Conservation (phyloP, 2,113 vertebrate species). For the Serilophus lunatus region DNA sequence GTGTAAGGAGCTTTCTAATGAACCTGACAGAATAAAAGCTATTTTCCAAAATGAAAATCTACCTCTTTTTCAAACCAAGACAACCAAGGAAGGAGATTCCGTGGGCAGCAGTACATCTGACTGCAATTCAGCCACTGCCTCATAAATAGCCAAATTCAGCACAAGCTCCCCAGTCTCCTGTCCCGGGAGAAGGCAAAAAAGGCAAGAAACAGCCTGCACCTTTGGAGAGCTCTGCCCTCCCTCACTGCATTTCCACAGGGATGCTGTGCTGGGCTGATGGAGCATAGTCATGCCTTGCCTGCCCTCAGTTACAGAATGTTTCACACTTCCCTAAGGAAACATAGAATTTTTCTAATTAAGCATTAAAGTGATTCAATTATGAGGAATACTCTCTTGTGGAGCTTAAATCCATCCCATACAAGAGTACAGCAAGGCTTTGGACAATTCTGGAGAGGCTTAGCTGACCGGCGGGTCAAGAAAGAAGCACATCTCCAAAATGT, state of each 20-base stretch:
- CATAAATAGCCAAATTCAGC: not conserved
- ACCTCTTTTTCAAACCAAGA: not conserved
- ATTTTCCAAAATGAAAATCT: not conserved
- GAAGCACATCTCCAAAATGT: not conserved
- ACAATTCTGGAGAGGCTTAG: not conserved
- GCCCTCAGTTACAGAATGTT: not conserved
- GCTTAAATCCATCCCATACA: not conserved
- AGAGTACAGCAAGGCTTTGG: not conserved
- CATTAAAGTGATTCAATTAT: conserved; percentile 55
- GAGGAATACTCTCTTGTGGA: conserved; percentile 22
- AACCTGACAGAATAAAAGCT: not conserved
- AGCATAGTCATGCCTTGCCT: not conserved
- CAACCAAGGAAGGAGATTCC: not conserved
- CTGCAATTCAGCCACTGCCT: not conserved
- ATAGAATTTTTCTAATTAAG: conserved; percentile 50
- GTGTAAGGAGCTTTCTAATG: not conserved
- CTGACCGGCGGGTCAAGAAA: not conserved
- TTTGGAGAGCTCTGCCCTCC: not conserved
- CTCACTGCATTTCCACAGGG: not conserved
- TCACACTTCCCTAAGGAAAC: conserved; percentile 39
- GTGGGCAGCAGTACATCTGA: not conserved
- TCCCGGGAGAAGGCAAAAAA: not conserved
- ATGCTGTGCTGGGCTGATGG: not conserved
- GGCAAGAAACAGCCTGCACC: not conserved
- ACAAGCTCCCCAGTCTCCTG: not conserved